Evolutionary conservation across 2,113 vertebrate genomes (phyloP), one percentile per base, ranked within the genome.

Genomic region (Takifugu bimaculatus): DNA sequence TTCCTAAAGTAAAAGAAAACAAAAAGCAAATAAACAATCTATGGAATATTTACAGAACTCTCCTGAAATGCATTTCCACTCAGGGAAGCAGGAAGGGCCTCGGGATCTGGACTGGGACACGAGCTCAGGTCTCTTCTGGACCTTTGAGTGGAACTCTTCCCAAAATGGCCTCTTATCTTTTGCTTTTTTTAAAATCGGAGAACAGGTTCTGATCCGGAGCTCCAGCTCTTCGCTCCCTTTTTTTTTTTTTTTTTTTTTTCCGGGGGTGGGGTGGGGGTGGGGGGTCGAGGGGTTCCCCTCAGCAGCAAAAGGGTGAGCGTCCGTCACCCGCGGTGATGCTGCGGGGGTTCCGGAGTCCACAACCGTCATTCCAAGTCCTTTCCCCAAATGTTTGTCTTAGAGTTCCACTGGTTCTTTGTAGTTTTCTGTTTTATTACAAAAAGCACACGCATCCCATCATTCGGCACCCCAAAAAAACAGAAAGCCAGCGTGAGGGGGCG

Each of bases 41-140:
- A 48, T 68, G 26, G 65, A 64, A 71, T 90, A 92, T 91, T 84
- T 90, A 92, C 91, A 92, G 75, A 82, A 86, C 86, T 81, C 82
- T 90, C 87, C 87, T 81, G 74, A 89, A 92, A 87, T 82, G 74
- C 65, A 68, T 83, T 84, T 81, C 79, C 76, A 83, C 80, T 81
- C 50, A 26, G 63, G 70, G 73, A 81, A 88, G 88, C 84, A 80
- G 86, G 88, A 87, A 91, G 88, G 83, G 83, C 83, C 59, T 81
- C 82, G 80, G 84, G 78, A 88, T 81, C 68, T 29, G 58, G 72
- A 79, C 78, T 83, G 83, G 79, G 74, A 60, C 60, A 66, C 63
- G 47, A 44, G 57, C 50, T 78, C 13, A 13, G 4, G 12, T 10
- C 14, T 48, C 45, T 2, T 10, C n/a, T 56, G 51, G 56, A 65